These are phyloP conservation scores for Ciconia stormi DNA, from an alignment of 2,113 vertebrate species.

Conservation along the genomic window DNA sequence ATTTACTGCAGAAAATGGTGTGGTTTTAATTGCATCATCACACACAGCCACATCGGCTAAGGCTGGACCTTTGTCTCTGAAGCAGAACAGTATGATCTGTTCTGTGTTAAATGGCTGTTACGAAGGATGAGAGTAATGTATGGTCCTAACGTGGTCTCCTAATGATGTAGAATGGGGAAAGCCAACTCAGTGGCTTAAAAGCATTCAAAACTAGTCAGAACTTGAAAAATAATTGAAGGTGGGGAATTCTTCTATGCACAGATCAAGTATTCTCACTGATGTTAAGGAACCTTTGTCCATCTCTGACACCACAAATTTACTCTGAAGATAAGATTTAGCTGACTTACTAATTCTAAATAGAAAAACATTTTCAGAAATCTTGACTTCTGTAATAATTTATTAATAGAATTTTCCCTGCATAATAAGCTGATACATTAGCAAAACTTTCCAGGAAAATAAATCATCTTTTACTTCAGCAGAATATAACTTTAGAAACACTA, in stretches of 20 bases:
- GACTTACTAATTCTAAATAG: background rate
- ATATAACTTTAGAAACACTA: background rate
- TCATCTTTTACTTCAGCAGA: background rate
- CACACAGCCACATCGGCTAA: background rate
- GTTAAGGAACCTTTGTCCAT: background rate
- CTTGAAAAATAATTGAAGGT: background rate
- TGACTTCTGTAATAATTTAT: background rate
- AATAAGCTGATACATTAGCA: background rate
- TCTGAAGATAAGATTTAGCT: background rate
- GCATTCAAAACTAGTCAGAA: background rate
- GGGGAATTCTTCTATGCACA: background rate
- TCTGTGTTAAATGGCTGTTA: background rate
- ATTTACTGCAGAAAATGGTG: background rate
- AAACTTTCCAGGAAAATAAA: background rate
- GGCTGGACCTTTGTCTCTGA: background rate
- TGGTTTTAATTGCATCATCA: background rate
- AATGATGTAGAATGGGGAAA: background rate
- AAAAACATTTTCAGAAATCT: background rate
- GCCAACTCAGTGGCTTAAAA: fast-evolving
- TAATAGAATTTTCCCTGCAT: fast-evolving
- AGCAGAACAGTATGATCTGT: background rate
- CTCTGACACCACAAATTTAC: background rate
- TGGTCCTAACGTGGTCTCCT: background rate
- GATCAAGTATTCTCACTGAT: background rate
- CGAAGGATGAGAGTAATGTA: background rate